Evolutionary conservation across 37 sponge, comb jelly and placozoan genomes (phyloP), one percentile per base, ranked within the genome.

Genomic region (Dysidea cf. avara): DNA sequence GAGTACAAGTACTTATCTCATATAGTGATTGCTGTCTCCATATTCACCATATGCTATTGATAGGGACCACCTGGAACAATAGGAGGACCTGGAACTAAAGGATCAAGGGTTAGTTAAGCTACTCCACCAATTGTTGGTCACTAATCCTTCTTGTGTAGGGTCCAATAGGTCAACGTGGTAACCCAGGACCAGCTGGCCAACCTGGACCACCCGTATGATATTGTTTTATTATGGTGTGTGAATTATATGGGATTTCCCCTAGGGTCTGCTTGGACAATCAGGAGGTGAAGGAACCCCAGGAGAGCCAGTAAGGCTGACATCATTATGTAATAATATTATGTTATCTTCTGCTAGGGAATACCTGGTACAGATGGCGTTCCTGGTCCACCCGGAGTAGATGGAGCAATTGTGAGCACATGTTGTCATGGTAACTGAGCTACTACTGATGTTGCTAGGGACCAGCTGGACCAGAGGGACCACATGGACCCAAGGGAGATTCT

Each of bases 81-180:
- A 37, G 69, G 69, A 30, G 36, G 7, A 6, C 9, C 22, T 2
- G 69, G 69, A 24, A 51, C 69, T 24, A 68, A 68, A 38, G 76
- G 81, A 62, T 81, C 75, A 22, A 60, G 18, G 20, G 53, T 34
- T 69, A 69, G 7, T 11, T 29, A 11, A 7, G 12, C 12, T 13
- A 24, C 18, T 18, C 20, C 30, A 35, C 35, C 9, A 63, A 20
- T 18, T 26, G 30, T 33, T 63, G 34, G 6, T 36, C 7, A 9
- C 34, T 20, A 22, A 38, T 9, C 64, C 34, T 39, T 26, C 64
- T 63, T 36, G 18, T 48, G 51, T 9, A 63, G 76, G 86, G n/a
- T n/a, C n/a, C n/a, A n/a, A n/a, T n/a, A n/a, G n/a, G 86, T 37
- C 72, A 64, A 29, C 80, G 65, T 3, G 86, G 86, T 39, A 81